phyloP scores from a whole-genome alignment of 2,113 vertebrate species.

The Cnemophilus loriae region DNA sequence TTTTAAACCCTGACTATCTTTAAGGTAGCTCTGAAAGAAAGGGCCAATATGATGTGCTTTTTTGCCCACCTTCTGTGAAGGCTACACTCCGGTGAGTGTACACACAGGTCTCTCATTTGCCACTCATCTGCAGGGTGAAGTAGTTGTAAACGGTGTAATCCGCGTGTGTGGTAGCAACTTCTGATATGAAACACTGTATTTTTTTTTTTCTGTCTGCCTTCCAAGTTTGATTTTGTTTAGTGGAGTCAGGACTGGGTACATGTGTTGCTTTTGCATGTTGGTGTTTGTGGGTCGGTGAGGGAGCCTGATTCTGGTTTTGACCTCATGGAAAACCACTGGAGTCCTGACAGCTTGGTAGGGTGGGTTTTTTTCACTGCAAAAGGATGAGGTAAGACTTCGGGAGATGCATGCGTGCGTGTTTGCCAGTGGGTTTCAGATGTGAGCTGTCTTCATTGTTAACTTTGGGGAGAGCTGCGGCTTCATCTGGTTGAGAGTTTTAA shows the following conservation, averaged over 20 bases:
- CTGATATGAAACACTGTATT: not conserved
- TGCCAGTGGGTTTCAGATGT: slow-evolving; percentile 27
- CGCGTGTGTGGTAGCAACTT: not conserved
- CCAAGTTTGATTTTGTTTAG: not conserved
- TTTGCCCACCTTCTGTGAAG: not conserved
- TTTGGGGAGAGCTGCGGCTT: slow-evolving; percentile 14
- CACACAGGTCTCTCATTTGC: not conserved
- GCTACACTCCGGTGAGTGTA: not conserved
- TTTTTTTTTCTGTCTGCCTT: not conserved
- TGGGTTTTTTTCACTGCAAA: slow-evolving; percentile 3
- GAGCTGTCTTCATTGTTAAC: slow-evolving; percentile 32
- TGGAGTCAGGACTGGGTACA: not conserved
- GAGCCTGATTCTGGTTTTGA: not conserved
- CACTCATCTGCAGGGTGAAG: not conserved
- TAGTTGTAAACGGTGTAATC: not conserved
- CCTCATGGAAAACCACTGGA: not conserved
- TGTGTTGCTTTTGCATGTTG: not conserved
- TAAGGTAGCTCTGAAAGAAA: not conserved
- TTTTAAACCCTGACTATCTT: not conserved
- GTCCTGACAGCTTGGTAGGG: not conserved
- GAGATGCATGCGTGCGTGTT: not conserved
- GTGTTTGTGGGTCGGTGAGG: not conserved
- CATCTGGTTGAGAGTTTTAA: slow-evolving; percentile 25
- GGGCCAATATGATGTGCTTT: accelerated
- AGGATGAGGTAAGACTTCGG: not conserved